A percentile compares a stretch with the other conserved stretches of the same genome.
Conservation (phyloP, 2,797 vertebrate species). For the Philypnodon macrostomus region DNA sequence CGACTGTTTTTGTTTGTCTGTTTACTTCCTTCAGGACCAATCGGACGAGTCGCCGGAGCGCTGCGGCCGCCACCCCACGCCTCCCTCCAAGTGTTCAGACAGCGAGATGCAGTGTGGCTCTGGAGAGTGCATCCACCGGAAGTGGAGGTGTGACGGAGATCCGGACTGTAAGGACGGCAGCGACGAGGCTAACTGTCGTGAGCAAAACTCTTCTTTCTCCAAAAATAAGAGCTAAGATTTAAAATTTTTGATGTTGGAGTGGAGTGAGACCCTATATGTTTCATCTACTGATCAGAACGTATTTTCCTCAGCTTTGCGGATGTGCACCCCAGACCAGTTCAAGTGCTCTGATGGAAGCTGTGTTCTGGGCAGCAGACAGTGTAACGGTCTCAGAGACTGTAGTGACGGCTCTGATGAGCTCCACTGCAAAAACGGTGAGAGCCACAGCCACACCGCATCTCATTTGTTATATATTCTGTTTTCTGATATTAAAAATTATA, state of each 20-base stretch:
- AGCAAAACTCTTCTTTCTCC: constrained; percentile 67
- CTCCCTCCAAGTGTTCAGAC: constrained; percentile 80
- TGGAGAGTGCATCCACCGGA: constrained; percentile 93
- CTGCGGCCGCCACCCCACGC: constrained; percentile 86
- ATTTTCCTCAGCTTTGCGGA: constrained; percentile 80
- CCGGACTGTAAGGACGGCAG: constrained; percentile 94
- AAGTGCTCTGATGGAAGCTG: constrained; percentile 93
- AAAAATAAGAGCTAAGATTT: too few relatives aligned
- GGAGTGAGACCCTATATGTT: too few relatives aligned
- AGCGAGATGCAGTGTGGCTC: constrained; percentile 89
- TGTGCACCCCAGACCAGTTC: constrained; percentile 91
- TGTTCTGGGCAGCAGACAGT: constrained; percentile 87
- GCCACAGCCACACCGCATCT: not conserved
- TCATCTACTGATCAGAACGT: not conserved
- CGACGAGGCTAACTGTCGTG: constrained; percentile 95
- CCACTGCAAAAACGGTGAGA: constrained; percentile 87
- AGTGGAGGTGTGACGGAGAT: constrained; percentile 95
- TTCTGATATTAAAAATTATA: not conserved
- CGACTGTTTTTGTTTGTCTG: not conserved
- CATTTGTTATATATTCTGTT: not conserved
- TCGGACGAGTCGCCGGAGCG: constrained; percentile 88
- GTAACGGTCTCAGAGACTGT: constrained; percentile 90
- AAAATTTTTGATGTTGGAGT: too few relatives aligned
- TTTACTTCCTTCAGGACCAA: constrained; percentile 71
- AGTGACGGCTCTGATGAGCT: constrained; percentile 89